Base-by-base conservation (phyloP, 2,888 invertebrate species). In the Clistopyga incitator region DNA sequence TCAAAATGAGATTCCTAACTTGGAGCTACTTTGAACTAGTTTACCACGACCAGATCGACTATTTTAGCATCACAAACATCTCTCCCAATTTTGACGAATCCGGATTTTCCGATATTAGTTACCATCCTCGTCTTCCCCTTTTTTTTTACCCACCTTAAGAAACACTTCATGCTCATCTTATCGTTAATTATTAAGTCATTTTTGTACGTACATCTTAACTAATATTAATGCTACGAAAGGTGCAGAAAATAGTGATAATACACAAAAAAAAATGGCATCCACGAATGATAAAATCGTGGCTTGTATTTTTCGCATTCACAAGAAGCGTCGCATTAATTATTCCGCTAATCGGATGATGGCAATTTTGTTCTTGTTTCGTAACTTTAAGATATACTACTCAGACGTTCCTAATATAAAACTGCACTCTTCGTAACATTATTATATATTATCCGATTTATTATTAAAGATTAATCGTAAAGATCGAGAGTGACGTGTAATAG, bases 191-290 rank as follows among this genome's bases (percentile, higher is more conserved):
- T 67, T 34, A 75, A 71, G 45, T 81, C 25, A 68, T 78, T 81
- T 81, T 25, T 78, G 78, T 74, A 54, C 70, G 11, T 78, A 78
- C n/a, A 75, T 42, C n/a, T 54, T 70, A 78, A 81, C 15, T 42
- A 50, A 74, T 70, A 67, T 23, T 47, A 61, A 80, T 80, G 77
- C 72, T 72, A 68, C 72, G 65, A 78, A 78, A 64, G 29, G 42
- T 59, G 59, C n/a, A 61, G 34, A 4, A 15, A 34, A 6, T 25
- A 13, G 29, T 59, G 56, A n/a, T 42, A 68, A 15, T n/a, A 13
- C 45, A 15, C 29, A 50, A 78, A 25, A 52, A n/a, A n/a, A n/a
- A n/a, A n/a, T n/a, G n/a, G n/a, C n/a, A n/a, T n/a, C n/a, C n/a
- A n/a, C n/a, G n/a, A n/a, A n/a, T n/a, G n/a, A n/a, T n/a, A n/a